Percentiles rank a stretch among this genome's conserved stretches.
These are phyloP conservation scores for Sepioteuthis lessoniana DNA, from an alignment of 2,888 invertebrate species.

Conservation along the genomic window DNA sequence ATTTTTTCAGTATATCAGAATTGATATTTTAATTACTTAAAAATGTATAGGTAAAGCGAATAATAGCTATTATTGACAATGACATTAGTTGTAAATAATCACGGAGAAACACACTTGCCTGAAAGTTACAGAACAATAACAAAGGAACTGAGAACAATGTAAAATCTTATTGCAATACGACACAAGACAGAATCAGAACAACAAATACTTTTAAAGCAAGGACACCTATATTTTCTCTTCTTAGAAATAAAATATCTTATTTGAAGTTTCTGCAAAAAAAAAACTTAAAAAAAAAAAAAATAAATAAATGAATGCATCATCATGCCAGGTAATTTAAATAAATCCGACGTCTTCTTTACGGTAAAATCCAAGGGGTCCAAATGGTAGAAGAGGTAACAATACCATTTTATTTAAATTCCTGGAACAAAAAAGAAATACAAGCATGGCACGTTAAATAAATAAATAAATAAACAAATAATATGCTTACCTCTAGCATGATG, in stretches of 20 bases:
- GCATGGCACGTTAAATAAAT: not conserved
- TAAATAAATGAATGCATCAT: too few species aligned
- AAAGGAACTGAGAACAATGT: not conserved
- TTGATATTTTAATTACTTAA: too few species aligned
- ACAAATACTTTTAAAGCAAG: not conserved
- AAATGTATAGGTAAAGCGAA: too few species aligned
- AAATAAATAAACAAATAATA: not conserved
- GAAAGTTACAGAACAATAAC: not conserved
- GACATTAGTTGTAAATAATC: too few species aligned
- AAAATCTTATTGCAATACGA: too few species aligned
- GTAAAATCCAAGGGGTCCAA: not conserved
- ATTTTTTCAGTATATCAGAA: too few species aligned
- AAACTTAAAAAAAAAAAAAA: too few species aligned
- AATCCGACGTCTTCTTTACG: not conserved
- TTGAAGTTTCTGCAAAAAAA: too few species aligned
- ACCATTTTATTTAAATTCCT: not conserved
- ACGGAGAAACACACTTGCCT: too few species aligned
- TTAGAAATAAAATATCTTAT: too few species aligned
- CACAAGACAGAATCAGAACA: not conserved
- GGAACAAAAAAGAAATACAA: too few species aligned
- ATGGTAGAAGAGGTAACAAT: not conserved
- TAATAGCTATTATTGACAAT: too few species aligned
- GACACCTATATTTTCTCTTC: not conserved
- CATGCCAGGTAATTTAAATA: not conserved
- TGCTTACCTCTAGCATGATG: conserved; percentile 39